These are phyloP conservation scores for Eurosta solidaginis DNA, from an alignment of 1,140 invertebrate genomes.

Conservation along the genomic window DNA sequence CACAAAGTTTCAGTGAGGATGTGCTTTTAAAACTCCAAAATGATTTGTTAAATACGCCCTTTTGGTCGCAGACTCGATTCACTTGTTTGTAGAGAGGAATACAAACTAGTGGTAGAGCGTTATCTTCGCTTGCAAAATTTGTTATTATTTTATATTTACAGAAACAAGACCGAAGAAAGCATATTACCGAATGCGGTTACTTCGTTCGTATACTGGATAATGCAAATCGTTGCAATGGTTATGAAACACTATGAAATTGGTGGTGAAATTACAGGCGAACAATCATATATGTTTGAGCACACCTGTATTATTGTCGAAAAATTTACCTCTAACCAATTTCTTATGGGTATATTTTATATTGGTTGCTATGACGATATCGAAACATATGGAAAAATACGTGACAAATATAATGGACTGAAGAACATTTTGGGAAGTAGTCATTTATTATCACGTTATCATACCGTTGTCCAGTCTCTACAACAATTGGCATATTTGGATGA, in stretches of 20 bases:
- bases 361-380: constrained; percentile 73
- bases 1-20: no score
- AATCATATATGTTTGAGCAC: constrained; percentile 71
- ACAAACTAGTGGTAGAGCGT: no score
- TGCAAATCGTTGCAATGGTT: constrained; percentile 75
- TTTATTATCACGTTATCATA: constrained; percentile 39
- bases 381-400: constrained; percentile 41
- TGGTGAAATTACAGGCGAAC: constrained; percentile 60
- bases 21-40: no score
- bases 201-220: constrained; percentile 78
- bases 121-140: no score
- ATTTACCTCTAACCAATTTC: constrained; percentile 75
- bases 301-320: constrained; percentile 71
- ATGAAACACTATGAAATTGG: constrained; percentile 63
- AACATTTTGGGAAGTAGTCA: constrained; percentile 49
- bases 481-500: constrained; percentile 52
- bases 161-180: constrained; percentile 82
- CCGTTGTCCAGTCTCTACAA: constrained; percentile 47
- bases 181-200: constrained; percentile 75
- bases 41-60: no score
- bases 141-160: constrained; percentile 53
- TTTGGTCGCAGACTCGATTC: no score
- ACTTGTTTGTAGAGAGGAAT: no score
- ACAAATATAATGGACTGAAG: constrained; percentile 51
- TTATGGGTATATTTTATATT: constrained; percentile 81